Conservation (phyloP, 35 echinoderm and acorn worm genomes). For the Amphiura filiformis region DNA sequence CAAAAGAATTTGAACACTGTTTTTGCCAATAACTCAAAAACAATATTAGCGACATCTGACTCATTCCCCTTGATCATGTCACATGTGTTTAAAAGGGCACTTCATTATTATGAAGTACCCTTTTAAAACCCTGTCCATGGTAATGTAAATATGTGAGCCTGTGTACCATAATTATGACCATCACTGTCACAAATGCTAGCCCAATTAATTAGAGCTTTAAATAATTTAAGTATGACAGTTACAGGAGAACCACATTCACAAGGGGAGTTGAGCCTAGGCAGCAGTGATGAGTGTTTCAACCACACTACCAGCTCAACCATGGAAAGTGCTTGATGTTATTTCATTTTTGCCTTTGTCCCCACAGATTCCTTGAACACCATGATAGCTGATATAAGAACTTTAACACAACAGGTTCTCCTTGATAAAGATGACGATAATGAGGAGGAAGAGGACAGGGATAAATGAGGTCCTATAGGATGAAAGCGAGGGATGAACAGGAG, state of each 20-base stretch:
- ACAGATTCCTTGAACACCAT: conserved; percentile 27
- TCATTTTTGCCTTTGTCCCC: neutral
- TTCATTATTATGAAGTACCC: no score
- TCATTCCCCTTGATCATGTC: no score
- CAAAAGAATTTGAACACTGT: no score
- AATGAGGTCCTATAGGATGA: neutral
- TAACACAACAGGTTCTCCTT: neutral
- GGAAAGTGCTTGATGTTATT: neutral
- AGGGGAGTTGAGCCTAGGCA: no score
- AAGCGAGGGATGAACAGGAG: neutral
- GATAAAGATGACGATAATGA: neutral
- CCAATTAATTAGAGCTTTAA: neutral
- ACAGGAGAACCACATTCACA: neutral
- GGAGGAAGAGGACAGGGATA: neutral
- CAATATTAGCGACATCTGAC: no score
- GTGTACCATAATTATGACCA: neutral
- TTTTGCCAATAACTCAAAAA: no score
- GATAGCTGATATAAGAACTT: neutral
- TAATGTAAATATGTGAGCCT: no score
- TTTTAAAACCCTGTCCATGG: no score
- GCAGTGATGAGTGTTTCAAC: no score
- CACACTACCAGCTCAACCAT: no score
- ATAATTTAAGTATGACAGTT: neutral
- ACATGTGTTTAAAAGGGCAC: no score
- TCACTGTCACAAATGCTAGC: neutral